These are phyloP conservation scores for Exaiptasia diaphana DNA, from an alignment of 64 coral and sea anemone genomes.

Conservation along the genomic window DNA sequence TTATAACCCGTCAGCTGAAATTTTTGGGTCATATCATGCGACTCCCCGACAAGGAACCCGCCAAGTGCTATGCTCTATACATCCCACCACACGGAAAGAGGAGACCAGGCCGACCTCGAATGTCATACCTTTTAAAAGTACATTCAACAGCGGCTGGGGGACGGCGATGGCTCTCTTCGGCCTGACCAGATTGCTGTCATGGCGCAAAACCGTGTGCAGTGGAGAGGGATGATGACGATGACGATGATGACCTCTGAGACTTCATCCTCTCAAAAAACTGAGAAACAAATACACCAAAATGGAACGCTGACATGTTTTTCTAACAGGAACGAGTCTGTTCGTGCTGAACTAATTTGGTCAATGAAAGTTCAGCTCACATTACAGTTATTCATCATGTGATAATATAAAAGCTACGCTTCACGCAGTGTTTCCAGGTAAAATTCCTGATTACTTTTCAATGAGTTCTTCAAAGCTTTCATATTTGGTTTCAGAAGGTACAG, in stretches of 20 bases:
- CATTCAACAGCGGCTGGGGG: too few relatives aligned
- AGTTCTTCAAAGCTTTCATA: slow-evolving; percentile 71
- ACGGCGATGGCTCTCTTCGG: too few relatives aligned
- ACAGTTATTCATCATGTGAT: slow-evolving; percentile 52
- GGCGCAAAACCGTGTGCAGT: too few relatives aligned
- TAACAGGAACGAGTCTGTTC: slow-evolving; percentile 23
- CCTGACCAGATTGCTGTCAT: too few relatives aligned
- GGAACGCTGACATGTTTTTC: background rate
- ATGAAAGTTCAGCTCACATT: slow-evolving; percentile 52
- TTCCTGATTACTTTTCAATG: slow-evolving; percentile 62
- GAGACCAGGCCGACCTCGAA: too few relatives aligned
- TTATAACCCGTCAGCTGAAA: too few relatives aligned
- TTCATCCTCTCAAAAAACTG: background rate
- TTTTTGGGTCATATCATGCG: too few relatives aligned
- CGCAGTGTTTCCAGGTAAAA: slow-evolving; percentile 68
- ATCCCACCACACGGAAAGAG: too few relatives aligned
- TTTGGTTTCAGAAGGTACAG: slow-evolving; percentile 61
- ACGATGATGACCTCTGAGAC: background rate
- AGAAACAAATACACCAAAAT: background rate
- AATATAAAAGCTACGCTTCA: slow-evolving; percentile 59
- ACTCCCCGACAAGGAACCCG: too few relatives aligned
- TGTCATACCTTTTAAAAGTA: too few relatives aligned
- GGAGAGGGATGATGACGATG: too few relatives aligned
- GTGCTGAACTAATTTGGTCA: slow-evolving; percentile 45
- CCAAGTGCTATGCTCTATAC: too few relatives aligned